Base-by-base conservation (phyloP, 2,888 invertebrate species). In the Teinopalpus imperialis region DNA sequence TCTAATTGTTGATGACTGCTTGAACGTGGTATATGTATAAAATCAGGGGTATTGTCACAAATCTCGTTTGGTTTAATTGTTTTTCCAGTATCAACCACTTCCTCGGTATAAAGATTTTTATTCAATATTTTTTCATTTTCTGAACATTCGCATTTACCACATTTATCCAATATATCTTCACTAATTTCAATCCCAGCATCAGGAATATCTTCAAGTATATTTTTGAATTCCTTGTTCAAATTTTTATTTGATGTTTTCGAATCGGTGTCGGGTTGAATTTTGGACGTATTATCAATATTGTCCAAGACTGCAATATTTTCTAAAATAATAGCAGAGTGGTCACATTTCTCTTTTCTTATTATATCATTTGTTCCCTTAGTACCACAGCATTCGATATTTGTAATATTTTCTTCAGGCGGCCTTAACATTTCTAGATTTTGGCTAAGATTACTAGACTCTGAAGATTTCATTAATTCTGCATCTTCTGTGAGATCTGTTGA, bases 11-110 rank as follows among this genome's bases (percentile, higher is more conserved):
- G 71, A 49, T 83, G 77, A 50, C 83, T 87, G 13, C 66, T 57
- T 7, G 85, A 75, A 34, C 81, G 67, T 24, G 81, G 74, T 30
- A 78, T 69, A 9, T 77, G 69, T 9, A 87, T 68, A 24, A 63
- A 54, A 52, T 83, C 81, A 16, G 87, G 81, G 12, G 69, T 59
- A 1, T 56, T 51, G n/a, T 76, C 74, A 56, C 61, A 68, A 21
- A 12, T 27, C 10, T 41, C 23, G 5, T 41, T 16, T 4, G 7
- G 14, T 13, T 8, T 24, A 10, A 2, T 14, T 44, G 54, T 48
- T 8, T 60, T 55, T n/a, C n/a, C n/a, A n/a, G n/a, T n/a, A 49
- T 74, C 64, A 4, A 66, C 51, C 2, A 3, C 16, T 16, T 16
- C 16, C 16, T 16, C 2, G 16, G 16, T n/a, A n/a, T n/a, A n/a